Conservation (phyloP, 2,888 invertebrate genomes). For the Heteromyza rotundicornis region DNA sequence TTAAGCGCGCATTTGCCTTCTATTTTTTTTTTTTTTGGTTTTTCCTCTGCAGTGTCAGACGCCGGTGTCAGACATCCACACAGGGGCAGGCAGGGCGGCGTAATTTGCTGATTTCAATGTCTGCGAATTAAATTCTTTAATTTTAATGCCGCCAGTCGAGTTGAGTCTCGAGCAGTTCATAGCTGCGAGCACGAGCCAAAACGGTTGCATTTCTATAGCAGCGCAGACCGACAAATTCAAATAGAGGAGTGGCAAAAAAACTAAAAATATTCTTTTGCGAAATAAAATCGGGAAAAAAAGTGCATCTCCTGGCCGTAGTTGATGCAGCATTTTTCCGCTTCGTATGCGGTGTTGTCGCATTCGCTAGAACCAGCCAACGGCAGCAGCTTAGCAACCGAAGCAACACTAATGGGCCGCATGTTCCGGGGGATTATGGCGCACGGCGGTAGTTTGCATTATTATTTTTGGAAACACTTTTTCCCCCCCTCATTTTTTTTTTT, state of each 20-base stretch:
- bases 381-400: neutral
- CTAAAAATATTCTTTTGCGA: neutral
- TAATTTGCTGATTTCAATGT: constrained; percentile 19
- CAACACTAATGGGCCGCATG: constrained; percentile 14
- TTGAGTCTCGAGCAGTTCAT: neutral
- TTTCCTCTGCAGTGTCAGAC: constrained; percentile 18
- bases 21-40: neutral
- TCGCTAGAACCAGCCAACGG: too few relatives aligned
- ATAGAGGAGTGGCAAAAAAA: neutral
- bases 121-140: constrained; percentile 24
- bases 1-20: neutral
- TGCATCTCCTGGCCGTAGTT: neutral
- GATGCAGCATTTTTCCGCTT: too few relatives aligned
- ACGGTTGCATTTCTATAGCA: neutral
- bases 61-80: constrained; percentile 22
- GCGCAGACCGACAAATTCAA: neutral
- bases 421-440: constrained; percentile 11
- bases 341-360: too few relatives aligned
- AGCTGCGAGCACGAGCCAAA: constrained; percentile 16
- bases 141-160: constrained; percentile 4
- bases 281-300: neutral
- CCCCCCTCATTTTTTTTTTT: too few relatives aligned
- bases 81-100: constrained; percentile 14
- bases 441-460: constrained; percentile 4
- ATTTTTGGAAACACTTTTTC: constrained; percentile 19